A percentile compares a stretch with the other conserved stretches of the same genome.
phyloP scores from a whole-genome alignment of 2,888 invertebrate genomes.

The Spodoptera picta region DNA sequence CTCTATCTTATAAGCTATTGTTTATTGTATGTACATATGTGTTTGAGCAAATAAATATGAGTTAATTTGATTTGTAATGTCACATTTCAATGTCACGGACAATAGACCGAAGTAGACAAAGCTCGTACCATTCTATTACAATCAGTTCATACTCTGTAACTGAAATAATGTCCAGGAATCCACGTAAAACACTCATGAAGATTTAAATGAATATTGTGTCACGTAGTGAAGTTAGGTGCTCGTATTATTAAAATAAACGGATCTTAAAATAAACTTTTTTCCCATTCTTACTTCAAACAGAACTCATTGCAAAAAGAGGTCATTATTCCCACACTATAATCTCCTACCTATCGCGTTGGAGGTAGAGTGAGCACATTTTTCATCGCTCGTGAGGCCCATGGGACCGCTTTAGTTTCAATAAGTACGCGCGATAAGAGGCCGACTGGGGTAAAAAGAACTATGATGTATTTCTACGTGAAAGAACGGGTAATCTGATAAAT shows the following conservation, averaged over 20 bases:
- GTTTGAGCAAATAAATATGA: too few species aligned
- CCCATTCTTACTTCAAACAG: slow-evolving; percentile 19
- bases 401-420: slow-evolving; percentile 81
- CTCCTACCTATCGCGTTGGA: slow-evolving; percentile 61
- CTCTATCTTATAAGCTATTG: too few species aligned
- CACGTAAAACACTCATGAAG: too few species aligned
- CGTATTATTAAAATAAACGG: slow-evolving; percentile 7
- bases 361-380: slow-evolving; percentile 71
- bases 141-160: too few species aligned
- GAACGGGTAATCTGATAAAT: slow-evolving; percentile 54
- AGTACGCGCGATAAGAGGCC: slow-evolving; percentile 69
- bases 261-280: slow-evolving; percentile 32
- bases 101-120: too few species aligned
- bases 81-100: too few species aligned
- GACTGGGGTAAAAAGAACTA: slow-evolving; percentile 56
- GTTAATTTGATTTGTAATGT: too few species aligned
- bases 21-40: too few species aligned
- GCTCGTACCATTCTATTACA: too few species aligned
- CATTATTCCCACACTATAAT: slow-evolving; percentile 66
- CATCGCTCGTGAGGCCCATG: slow-evolving; percentile 67
- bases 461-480: slow-evolving; percentile 54
- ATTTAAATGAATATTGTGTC: too few species aligned
- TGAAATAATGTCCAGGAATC: too few species aligned
- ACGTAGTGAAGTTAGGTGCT: too few species aligned
- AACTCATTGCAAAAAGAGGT: slow-evolving; percentile 45